These are phyloP conservation scores for Anabacerthia variegaticeps DNA, from an alignment of 2,797 vertebrate genomes.

Conservation along the genomic window DNA sequence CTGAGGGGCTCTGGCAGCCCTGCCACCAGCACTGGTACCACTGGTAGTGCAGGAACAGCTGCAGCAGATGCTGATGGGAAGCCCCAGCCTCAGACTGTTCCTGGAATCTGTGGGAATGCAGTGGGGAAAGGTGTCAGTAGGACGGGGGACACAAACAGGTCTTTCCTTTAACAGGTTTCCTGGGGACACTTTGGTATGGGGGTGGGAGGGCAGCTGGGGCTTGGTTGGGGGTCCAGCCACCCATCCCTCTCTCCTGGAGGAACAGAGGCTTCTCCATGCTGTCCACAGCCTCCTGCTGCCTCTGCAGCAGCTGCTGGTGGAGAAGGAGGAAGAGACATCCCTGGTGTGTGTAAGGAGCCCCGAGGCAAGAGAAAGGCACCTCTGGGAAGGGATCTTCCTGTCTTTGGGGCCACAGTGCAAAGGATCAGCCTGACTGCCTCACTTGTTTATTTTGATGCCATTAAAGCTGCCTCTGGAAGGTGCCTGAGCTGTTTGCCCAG, in stretches of 20 bases:
- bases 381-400: neutral
- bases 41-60: neutral
- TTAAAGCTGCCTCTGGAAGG: rapidly evolving
- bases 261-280: neutral
- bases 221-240: neutral
- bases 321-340: neutral
- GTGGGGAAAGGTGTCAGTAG: neutral
- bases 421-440: neutral
- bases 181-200: rapidly evolving
- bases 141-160: neutral
- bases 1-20: neutral
- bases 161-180: neutral
- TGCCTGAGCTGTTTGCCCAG: neutral
- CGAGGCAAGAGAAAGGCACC: neutral
- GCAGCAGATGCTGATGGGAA: neutral
- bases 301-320: neutral
- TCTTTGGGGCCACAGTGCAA: neutral
- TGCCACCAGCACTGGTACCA: neutral
- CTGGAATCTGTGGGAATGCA: neutral
- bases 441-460: neutral
- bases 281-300: neutral
- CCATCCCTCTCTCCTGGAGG: neutral
- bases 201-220: neutral
- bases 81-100: neutral
- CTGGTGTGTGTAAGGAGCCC: neutral